Base-by-base conservation (phyloP, 1,140 invertebrate species). In the Palaemon carinicauda region DNA sequence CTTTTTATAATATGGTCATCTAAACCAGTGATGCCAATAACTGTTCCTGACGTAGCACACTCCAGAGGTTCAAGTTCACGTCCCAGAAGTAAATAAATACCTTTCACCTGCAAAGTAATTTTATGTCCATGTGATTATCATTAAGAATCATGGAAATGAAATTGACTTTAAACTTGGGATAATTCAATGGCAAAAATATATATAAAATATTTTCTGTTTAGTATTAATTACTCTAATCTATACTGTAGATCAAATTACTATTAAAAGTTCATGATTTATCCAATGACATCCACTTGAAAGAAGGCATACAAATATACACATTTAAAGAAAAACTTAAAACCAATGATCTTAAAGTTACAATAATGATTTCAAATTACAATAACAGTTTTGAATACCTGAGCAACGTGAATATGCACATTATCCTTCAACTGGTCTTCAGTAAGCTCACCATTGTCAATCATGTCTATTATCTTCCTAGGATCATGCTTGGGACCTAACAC, bases 11-110 rank as follows among this genome's bases (percentile, higher is more conserved):
- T 94, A 90, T 96, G 94, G 0, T 97, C 94, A 90, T 98, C 96
- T 80, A 99, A 91, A 10, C 96, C 96, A 50, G 96, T 96, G 86
- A 99, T 97, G 74, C 95, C 96, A 77, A 97, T 94, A 80, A 99
- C 95, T 91, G 97, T 98, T 10, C 98, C 98, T 81, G 97, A 96
- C 21, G 95, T 94, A 0, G 96, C 96, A 91, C 94, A 93, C 50
- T 96, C 94, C 19, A 99, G 92, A 0, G 92, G 90, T 91, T 98
- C 95, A 50, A 99, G 91, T 90, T 99, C 98, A 90, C 96, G 93
- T 5, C 98, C 98, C 96, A 99, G 98, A 31, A 99, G 93, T 88
- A 98, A 92, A 91, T 97, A 99, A 0, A 99, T 91, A 90, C 95
- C 94, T 17, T 94, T 92, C 10, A 98, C 94, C 89, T 91, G 93